Percentiles rank a stretch among this genome's conserved stretches.
phyloP scores from a whole-genome alignment of 1,140 invertebrate genomes.

The Tribolium madens region DNA sequence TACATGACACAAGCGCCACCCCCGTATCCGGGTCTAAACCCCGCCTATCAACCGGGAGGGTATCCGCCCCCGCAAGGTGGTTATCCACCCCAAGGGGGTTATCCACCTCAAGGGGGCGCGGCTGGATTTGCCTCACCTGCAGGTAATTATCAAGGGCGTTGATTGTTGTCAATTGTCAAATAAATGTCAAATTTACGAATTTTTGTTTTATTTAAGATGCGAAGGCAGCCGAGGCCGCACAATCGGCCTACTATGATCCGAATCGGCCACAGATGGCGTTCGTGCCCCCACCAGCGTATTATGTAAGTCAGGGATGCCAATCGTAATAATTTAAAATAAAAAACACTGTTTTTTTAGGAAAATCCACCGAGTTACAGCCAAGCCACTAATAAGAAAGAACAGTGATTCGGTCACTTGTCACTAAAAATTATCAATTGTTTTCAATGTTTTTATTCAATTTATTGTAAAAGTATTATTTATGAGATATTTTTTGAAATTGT shows the following conservation, averaged over 20 bases:
- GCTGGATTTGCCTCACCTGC: constrained; percentile 50
- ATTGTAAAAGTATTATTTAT: constrained; percentile 2
- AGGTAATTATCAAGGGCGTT: constrained; percentile 43
- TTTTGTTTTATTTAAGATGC: constrained; percentile 65
- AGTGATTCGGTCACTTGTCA: constrained; percentile 56
- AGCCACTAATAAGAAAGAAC: constrained; percentile 71
- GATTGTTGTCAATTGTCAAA: constrained; percentile 4
- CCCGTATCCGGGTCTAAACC: constrained; percentile 81
- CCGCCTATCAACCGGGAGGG: constrained; percentile 53
- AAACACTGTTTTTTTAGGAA: constrained; percentile 70
- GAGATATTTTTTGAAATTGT: not conserved
- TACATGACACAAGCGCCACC: constrained; percentile 94
- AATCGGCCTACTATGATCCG: constrained; percentile 89
- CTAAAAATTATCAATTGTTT: not conserved
- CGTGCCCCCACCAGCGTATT: constrained; percentile 85
- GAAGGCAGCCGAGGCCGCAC: constrained; percentile 88
- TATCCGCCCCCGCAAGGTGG: constrained; percentile 51
- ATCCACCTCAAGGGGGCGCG: constrained; percentile 42
- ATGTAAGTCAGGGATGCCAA: constrained; percentile 72
- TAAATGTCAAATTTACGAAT: constrained; percentile 1
- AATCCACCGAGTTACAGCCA: constrained; percentile 81
- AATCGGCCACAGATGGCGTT: constrained; percentile 86
- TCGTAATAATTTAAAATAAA: not conserved
- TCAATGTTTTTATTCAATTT: not conserved
- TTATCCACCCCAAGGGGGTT: constrained; percentile 37